Evolutionary conservation across 2,888 invertebrate genomes (phyloP).

Genomic region (Chironomus tentans): DNA sequence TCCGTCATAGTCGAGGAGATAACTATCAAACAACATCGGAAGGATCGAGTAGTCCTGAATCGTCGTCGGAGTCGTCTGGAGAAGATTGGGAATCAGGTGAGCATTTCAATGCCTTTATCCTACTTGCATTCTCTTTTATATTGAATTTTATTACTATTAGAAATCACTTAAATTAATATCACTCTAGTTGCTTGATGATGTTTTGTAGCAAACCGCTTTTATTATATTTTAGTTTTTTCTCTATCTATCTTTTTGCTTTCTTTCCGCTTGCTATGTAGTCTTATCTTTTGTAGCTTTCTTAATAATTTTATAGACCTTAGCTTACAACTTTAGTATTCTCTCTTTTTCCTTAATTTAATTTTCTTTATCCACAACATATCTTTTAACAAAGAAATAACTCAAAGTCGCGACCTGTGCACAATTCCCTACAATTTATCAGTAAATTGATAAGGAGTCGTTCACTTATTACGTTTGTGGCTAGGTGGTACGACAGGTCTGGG

Average conservation of each 20-base stretch:
- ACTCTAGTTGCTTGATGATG: not conserved
- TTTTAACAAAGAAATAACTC: no score
- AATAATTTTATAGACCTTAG: not conserved
- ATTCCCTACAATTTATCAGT: no score
- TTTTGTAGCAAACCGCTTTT: not conserved
- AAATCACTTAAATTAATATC: not conserved
- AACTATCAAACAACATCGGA: conserved; percentile 18
- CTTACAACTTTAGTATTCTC: no score
- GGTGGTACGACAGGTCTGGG: no score
- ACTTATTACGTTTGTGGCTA: no score
- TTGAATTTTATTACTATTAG: not conserved
- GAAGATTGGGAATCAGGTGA: conserved; percentile 44
- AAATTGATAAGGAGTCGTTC: no score
- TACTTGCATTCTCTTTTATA: not conserved
- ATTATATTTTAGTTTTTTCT: not conserved
- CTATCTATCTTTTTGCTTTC: not conserved
- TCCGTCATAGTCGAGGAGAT: conserved; percentile 10
- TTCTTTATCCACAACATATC: no score
- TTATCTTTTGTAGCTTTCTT: not conserved
- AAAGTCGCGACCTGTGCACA: no score
- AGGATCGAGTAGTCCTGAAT: conserved; percentile 18
- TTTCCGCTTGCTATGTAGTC: not conserved
- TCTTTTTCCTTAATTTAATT: no score
- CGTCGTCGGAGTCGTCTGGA: conserved; percentile 31
- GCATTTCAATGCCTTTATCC: conserved; percentile 31